These are phyloP conservation scores for Trichomalopsis sarcophagae DNA, from an alignment of 1,140 invertebrate species.

Conservation along the genomic window DNA sequence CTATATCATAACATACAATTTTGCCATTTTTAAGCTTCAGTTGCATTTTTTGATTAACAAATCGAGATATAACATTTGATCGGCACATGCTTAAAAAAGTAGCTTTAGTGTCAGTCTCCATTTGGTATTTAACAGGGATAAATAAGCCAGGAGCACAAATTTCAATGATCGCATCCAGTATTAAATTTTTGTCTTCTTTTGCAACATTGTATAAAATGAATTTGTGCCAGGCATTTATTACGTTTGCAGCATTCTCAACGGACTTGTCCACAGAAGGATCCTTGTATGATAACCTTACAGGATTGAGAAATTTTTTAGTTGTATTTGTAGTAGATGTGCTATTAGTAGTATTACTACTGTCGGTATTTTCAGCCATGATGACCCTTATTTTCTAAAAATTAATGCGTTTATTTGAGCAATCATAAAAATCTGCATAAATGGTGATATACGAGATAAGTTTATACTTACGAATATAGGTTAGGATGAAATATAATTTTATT, in stretches of 20 bases:
- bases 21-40: slow-evolving; percentile 59
- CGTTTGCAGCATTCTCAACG: slow-evolving; percentile 61
- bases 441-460: not conserved
- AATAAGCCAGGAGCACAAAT: slow-evolving; percentile 65
- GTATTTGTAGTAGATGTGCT: not conserved
- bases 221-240: slow-evolving; percentile 71
- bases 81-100: slow-evolving; percentile 67
- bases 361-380: slow-evolving; percentile 4
- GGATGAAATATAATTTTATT: not conserved
- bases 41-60: slow-evolving; percentile 64
- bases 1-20: slow-evolving; percentile 64
- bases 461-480: slow-evolving; percentile 1
- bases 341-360: not conserved
- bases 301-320: slow-evolving; percentile 56
- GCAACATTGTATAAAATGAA: slow-evolving; percentile 67
- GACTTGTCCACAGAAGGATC: slow-evolving; percentile 63
- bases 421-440: not conserved
- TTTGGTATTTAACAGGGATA: slow-evolving; percentile 64
- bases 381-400: not conserved
- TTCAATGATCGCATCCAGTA: slow-evolving; percentile 62
- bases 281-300: slow-evolving; percentile 62
- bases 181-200: slow-evolving; percentile 54
- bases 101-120: slow-evolving; percentile 61
- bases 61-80: slow-evolving; percentile 60
- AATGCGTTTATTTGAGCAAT: not conserved